Percentiles rank a stretch among this genome's conserved stretches.
These are phyloP conservation scores for Corydoras sp. DNA, from an alignment of 2,113 vertebrate genomes.

Conservation along the genomic window DNA sequence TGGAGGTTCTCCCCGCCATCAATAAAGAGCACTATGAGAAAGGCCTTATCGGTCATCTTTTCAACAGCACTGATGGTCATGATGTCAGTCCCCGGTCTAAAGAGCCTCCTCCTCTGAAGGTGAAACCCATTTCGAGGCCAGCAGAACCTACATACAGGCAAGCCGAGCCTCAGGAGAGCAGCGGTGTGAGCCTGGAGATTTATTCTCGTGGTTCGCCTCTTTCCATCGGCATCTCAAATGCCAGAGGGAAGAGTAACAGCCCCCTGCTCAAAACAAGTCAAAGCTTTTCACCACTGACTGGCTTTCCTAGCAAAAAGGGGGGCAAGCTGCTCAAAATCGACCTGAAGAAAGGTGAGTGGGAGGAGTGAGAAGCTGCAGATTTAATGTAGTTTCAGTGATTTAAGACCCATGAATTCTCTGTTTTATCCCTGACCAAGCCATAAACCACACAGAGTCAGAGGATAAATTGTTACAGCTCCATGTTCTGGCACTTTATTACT, in stretches of 20 bases:
- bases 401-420: too few relatives aligned
- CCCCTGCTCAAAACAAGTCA: slow-evolving; percentile 65
- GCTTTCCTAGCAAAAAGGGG: slow-evolving; percentile 77
- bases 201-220: slow-evolving; percentile 16
- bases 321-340: slow-evolving; percentile 86
- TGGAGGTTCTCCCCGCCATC: slow-evolving; percentile 77
- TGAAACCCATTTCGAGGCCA: slow-evolving; percentile 67
- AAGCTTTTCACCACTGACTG: slow-evolving; percentile 72
- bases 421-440: too few relatives aligned
- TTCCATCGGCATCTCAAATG: slow-evolving; percentile 43
- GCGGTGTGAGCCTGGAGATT: slow-evolving; percentile 39
- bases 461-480: too few relatives aligned
- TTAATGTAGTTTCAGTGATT: background rate
- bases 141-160: slow-evolving; percentile 47
- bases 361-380: background rate
- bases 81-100: slow-evolving; percentile 66
- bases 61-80: slow-evolving; percentile 54
- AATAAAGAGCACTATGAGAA: slow-evolving; percentile 85
- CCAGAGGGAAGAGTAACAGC: slow-evolving; percentile 54
- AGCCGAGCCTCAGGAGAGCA: slow-evolving; percentile 47
- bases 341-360: slow-evolving; percentile 82
- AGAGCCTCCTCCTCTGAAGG: slow-evolving; percentile 66
- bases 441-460: too few relatives aligned
- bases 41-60: slow-evolving; percentile 76
- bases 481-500: too few relatives aligned